phyloP scores from a whole-genome alignment of 2,113 vertebrate species.

The Scomber colias region DNA sequence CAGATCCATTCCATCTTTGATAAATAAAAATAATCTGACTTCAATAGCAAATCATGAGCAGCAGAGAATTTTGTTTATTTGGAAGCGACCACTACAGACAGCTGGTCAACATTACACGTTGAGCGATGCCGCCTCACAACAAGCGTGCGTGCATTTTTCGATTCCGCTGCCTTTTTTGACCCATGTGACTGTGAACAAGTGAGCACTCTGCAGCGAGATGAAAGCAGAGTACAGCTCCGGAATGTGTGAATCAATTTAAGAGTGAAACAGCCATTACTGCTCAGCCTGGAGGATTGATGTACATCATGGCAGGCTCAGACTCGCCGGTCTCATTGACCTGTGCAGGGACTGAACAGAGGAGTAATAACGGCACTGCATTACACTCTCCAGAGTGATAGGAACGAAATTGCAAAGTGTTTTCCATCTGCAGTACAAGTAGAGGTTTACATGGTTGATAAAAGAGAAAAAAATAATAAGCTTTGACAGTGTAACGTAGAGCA shows the following conservation, averaged over 20 bases:
- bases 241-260: conserved; percentile 40
- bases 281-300: conserved; percentile 27
- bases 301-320: conserved; percentile 34
- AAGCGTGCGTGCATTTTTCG: not conserved
- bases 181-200: not conserved
- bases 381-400: not conserved
- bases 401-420: not conserved
- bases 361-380: not conserved
- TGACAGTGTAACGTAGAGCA: not conserved
- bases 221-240: conserved; percentile 16
- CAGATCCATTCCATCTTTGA: not conserved
- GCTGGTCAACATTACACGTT: not conserved
- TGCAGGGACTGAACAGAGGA: not conserved
- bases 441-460: not conserved
- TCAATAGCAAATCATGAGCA: not conserved
- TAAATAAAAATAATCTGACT: not conserved
- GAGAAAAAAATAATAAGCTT: not conserved
- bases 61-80: conserved; percentile 4
- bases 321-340: conserved; percentile 27
- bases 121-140: not conserved
- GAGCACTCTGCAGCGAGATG: conserved; percentile 23
- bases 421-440: not conserved
- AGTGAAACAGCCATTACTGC: conserved; percentile 36
- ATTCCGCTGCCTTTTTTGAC: conserved; percentile 22
- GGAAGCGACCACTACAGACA: not conserved